Conservation (phyloP, 1,140 invertebrate genomes). For the Penaeus vannamei region DNA sequence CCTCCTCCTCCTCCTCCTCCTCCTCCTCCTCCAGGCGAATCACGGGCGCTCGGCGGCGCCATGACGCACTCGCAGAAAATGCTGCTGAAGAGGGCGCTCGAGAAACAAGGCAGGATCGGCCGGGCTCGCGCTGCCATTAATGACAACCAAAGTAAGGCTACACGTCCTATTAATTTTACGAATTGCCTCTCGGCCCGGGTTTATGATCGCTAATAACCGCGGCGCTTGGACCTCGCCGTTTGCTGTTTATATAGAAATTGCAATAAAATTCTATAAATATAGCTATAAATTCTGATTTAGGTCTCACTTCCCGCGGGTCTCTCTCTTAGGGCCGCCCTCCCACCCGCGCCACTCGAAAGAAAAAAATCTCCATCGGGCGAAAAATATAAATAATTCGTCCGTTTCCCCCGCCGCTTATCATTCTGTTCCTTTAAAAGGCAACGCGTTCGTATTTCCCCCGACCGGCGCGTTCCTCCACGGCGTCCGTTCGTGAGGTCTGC, state of each 20-base stretch:
- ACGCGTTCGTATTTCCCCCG: too few relatives aligned
- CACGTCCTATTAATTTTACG: slow-evolving; percentile 42
- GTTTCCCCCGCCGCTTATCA: slow-evolving; percentile 19
- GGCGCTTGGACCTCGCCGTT: slow-evolving; percentile 29
- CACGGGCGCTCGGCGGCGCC: too few relatives aligned
- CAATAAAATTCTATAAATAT: slow-evolving; percentile 53
- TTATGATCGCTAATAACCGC: slow-evolving; percentile 45
- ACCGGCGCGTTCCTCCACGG: slow-evolving; percentile 3
- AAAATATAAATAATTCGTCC: background rate
- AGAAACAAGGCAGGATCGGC: too few relatives aligned
- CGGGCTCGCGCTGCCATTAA: slow-evolving; percentile 34
- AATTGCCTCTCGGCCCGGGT: slow-evolving; percentile 32
- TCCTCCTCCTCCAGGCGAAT: too few relatives aligned
- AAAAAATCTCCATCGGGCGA: too few relatives aligned
- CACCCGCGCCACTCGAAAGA: too few relatives aligned
- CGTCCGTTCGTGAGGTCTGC: background rate
- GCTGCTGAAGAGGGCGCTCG: too few relatives aligned
- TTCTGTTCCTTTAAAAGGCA: slow-evolving; percentile 10
- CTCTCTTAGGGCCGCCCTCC: background rate
- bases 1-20: too few relatives aligned
- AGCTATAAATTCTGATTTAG: slow-evolving; percentile 37
- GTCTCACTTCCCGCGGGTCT: slow-evolving; percentile 30
- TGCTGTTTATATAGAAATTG: slow-evolving; percentile 52
- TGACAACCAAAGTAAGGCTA: slow-evolving; percentile 39
- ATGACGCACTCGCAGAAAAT: too few relatives aligned